Evolutionary conservation across 2,113 vertebrate genomes (phyloP), one percentile per base, ranked within the genome.

Genomic region (Ardeotis arabs): DNA sequence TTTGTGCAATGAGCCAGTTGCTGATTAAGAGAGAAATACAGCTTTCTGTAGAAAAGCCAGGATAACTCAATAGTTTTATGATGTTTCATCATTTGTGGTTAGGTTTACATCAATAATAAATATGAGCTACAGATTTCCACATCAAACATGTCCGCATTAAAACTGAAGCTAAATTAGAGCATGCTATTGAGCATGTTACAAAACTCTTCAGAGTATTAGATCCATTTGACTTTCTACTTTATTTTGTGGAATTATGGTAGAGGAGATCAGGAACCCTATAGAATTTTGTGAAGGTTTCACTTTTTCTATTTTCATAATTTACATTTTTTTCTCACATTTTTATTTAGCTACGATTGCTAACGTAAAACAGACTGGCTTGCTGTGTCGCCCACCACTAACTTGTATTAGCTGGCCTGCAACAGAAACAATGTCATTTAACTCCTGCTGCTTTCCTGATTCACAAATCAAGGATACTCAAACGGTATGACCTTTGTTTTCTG

Each of bases 11-110:
- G 23, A 96, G 25, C n/a, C 75, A 78, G 55, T 11, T 75, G 45
- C 82, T 74, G 29, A 47, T 35, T 90, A 41, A 52, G 7, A 53
- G 41, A 74, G 7, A 85, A 75, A 45, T 10, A 41, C 0, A 31
- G 7, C 33, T 76, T 62, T 79, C 87, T 81, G 50, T 9, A 15
- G 21, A 31, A 64, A 94, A 84, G 19, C 3, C n/a, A 44, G 41
- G 5, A n/a, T 41, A 86, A 84, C 41, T 44, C 21, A 53, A 27
- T 52, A 53, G 58, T 92, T 96, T 96, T 93, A 70, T 28, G 74
- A 9, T 62, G 75, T 62, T 75, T 72, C 45, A 58, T 59, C 10
- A 14, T 22, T 70, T 22, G 14, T 47, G 13, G 21, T 8, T 50
- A 55, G 14, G 10, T 55, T 89, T 49, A 59, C 8, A 82, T 33